A percentile compares a stretch with the other conserved stretches of the same genome.
Evolutionary conservation across 2,888 invertebrate genomes (phyloP).

Genomic region (Chouioia cunea): DNA sequence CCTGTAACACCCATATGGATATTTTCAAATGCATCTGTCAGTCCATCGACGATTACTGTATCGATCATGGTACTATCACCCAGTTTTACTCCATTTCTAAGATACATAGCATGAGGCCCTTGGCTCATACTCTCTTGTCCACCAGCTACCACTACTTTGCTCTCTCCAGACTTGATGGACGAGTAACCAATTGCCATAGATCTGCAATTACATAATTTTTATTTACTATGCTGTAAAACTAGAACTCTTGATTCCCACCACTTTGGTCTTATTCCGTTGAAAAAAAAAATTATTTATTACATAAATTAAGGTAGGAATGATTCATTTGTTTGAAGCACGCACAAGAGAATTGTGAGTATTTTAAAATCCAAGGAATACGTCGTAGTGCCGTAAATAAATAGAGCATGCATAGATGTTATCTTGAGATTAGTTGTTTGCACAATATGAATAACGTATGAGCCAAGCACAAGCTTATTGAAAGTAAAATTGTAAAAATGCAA

Average conservation of each 20-base stretch:
- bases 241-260: not conserved
- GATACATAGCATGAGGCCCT: constrained; percentile 77
- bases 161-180: constrained; percentile 77
- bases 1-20: constrained; percentile 87
- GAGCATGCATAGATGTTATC: not conserved
- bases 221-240: not conserved
- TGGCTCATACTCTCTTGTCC: constrained; percentile 88
- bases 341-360: no score
- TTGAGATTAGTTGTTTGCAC: no score
- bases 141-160: constrained; percentile 79
- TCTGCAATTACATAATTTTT: constrained; percentile 63
- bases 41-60: constrained; percentile 77
- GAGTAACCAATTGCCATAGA: constrained; percentile 77
- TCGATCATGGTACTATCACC: constrained; percentile 77
- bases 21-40: constrained; percentile 80
- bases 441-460: no score
- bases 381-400: no score
- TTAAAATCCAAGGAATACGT: no score
- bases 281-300: constrained; percentile 10
- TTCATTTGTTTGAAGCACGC: constrained; percentile 3
- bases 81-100: constrained; percentile 77
- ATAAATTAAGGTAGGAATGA: constrained; percentile 1
- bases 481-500: constrained; percentile 1
- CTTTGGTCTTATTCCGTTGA: not conserved
- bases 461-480: no score